phyloP scores from a whole-genome alignment of 2,797 vertebrate genomes.

The Hoplostethus mediterraneus region DNA sequence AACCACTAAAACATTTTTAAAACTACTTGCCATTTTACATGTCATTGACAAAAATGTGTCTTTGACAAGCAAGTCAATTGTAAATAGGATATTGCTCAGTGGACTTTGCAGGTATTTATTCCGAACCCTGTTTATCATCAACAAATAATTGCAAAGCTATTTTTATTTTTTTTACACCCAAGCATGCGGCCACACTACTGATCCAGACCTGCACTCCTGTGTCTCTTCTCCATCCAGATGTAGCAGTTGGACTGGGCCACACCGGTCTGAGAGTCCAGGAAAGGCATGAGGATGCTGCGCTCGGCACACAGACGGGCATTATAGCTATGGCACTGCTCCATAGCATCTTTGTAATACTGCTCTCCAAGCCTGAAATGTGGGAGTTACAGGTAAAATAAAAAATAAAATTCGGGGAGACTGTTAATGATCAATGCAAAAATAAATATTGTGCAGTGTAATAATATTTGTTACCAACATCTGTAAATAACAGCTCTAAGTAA shows the following conservation, averaged over 20 bases:
- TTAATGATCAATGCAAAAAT: background rate
- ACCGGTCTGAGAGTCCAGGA: conserved; percentile 96
- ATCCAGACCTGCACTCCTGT: conserved; percentile 91
- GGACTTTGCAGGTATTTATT: no score
- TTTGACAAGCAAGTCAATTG: background rate
- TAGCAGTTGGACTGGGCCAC: conserved; percentile 99
- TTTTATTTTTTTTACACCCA: background rate
- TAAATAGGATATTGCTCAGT: background rate
- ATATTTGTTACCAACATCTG: no score
- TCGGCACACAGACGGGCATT: conserved; percentile 96
- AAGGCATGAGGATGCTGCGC: conserved; percentile 95
- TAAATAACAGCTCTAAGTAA: background rate
- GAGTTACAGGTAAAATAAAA: conserved; percentile 38
- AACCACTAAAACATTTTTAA: background rate
- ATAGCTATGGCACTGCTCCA: conserved; percentile 98
- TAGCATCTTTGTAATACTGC: conserved; percentile 97
- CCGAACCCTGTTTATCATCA: no score
- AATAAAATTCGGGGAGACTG: background rate
- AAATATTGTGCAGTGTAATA: background rate
- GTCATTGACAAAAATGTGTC: no score
- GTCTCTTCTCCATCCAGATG: conserved; percentile 99
- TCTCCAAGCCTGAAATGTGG: conserved; percentile 88
- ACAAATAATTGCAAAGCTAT: no score
- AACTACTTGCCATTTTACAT: background rate
- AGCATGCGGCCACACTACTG: background rate